Evolutionary conservation across 2,113 vertebrate genomes (phyloP).

Genomic region (Coptodon bakossiorum): DNA sequence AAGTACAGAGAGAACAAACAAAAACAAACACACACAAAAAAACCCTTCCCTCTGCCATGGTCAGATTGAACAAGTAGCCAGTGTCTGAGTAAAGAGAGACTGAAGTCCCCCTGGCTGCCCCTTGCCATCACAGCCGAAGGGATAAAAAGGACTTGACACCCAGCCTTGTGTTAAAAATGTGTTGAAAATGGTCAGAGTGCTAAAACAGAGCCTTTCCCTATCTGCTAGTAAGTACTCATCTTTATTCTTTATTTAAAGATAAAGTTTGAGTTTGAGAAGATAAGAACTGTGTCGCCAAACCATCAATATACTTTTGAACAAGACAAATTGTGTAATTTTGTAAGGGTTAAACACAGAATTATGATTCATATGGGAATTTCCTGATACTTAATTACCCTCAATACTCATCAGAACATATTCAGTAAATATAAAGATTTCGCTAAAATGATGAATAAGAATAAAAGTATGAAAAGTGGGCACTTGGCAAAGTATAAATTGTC

Average conservation of each 20-base stretch:
- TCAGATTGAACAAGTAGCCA: neutral
- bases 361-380: neutral
- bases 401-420: neutral
- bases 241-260: neutral
- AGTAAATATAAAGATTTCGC: neutral
- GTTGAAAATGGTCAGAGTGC: neutral
- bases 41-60: fast-evolving
- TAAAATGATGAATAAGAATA: neutral
- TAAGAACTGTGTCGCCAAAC: fast-evolving
- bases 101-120: neutral
- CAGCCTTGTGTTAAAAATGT: neutral
- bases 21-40: neutral
- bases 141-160: neutral
- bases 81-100: neutral
- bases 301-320: neutral
- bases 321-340: fast-evolving
- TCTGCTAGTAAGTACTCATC: neutral
- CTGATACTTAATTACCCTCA: neutral
- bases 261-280: neutral
- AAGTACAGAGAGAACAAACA: neutral
- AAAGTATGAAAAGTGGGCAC: neutral
- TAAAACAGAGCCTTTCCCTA: neutral
- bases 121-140: neutral
- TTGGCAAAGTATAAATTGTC: neutral
- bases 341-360: neutral